Evolutionary conservation across 2,888 invertebrate genomes (phyloP), one percentile per base, ranked within the genome.

Genomic region (Tetrapedia diversipes): DNA sequence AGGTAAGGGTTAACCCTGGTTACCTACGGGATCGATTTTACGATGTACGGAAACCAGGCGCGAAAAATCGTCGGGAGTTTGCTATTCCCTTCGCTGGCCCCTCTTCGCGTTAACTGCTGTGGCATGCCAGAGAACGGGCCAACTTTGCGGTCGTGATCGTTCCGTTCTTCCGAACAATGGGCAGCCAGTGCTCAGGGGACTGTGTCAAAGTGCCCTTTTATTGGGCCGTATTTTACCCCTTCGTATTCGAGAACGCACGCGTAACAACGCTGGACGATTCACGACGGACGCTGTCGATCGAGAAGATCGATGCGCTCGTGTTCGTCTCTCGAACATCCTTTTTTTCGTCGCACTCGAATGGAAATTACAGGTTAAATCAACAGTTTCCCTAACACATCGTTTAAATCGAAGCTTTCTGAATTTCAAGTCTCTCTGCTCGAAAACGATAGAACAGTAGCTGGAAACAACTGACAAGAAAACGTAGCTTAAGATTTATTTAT

Each of bases 181-280:
- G 57, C 74, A 80, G 67, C 64, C 75, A 81, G 76, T 56, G 49
- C 56, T 74, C 80, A 54, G 53, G 68, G 63, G 79, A 84, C 80
- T 79, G 81, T 85, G 84, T 82, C 84, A 80, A 84, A 86, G 74
- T 82, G 78, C 81, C 78, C 78, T 86, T 87, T 86, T 84, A 86
- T 84, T 79, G 80, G 72, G 77, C 67, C 71, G 81, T 86, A 86
- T 86, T 87, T 86, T 81, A 86, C 72, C 71, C 49, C 51, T 61
- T 67, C 64, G 70, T 74, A 73, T 73, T 87, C 73, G 76, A 70
- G 69, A 77, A 68, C 77, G 71, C 66, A 60, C 75, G 81, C 74
- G 80, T 80, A 84, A 86, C 81, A 73, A 84, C 60, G 69, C 37
- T 64, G 37, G 45, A 57, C 69, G 60, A 79, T 73, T 76, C 71